Percentiles rank a stretch among this genome's conserved stretches.
Evolutionary conservation across 2,797 vertebrate genomes (phyloP).

Genomic region (Pseudochaenichthys georgianus): DNA sequence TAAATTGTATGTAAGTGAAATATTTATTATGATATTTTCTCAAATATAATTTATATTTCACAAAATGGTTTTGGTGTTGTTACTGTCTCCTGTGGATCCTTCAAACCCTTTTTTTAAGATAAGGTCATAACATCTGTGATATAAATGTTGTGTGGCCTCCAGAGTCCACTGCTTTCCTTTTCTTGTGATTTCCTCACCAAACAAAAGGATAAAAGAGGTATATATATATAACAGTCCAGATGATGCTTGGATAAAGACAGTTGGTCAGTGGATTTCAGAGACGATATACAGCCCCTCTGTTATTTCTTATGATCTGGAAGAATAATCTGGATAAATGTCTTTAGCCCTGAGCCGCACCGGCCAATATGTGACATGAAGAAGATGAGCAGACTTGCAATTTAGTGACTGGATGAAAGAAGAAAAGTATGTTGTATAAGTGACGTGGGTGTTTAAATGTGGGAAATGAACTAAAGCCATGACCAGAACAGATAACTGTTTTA

Average conservation of each 20-base stretch:
- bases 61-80: constrained; percentile 23
- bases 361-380: neutral
- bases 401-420: neutral
- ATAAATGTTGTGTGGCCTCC: neutral
- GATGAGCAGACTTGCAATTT: neutral
- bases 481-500: neutral
- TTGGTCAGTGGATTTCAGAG: neutral
- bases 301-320: too few relatives aligned
- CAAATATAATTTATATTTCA: constrained; percentile 62
- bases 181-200: neutral
- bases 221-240: neutral
- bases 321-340: neutral
- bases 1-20: constrained; percentile 37
- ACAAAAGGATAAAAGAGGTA: neutral
- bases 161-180: neutral
- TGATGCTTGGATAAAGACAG: neutral
- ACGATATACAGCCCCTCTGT: neutral
- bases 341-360: neutral
- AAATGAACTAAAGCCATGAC: neutral
- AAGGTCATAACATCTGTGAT: too few relatives aligned
- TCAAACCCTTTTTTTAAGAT: too few relatives aligned
- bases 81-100: neutral
- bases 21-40: constrained; percentile 50
- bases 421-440: neutral
- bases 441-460: neutral